These are phyloP conservation scores for Anastrepha ludens DNA, from an alignment of 1,140 invertebrate species.

Conservation along the genomic window DNA sequence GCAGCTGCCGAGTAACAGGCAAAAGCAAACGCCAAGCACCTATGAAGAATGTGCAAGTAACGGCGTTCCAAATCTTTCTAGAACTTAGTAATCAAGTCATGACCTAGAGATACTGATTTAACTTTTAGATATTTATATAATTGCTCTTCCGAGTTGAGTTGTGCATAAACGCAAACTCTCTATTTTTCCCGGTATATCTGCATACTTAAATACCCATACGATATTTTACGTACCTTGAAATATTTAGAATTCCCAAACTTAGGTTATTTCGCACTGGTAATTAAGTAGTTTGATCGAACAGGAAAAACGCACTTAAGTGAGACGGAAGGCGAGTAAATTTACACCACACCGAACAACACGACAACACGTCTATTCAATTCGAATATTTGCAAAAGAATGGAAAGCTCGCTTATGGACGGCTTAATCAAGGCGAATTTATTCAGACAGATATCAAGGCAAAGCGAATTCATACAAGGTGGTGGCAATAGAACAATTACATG, in stretches of 20 bases:
- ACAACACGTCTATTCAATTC: background rate
- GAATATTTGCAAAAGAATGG: conserved; percentile 38
- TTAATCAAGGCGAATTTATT: too few species aligned
- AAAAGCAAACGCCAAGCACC: background rate
- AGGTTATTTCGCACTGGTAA: background rate
- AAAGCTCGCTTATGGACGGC: background rate
- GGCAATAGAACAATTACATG: too few species aligned
- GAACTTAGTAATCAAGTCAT: background rate
- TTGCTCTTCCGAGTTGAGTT: too few species aligned
- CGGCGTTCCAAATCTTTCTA: background rate
- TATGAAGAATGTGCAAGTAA: background rate
- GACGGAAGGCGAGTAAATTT: conserved; percentile 5
- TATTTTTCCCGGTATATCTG: too few species aligned
- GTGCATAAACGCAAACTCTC: too few species aligned
- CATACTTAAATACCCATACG: too few species aligned
- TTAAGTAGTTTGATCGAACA: background rate
- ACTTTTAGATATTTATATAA: too few species aligned
- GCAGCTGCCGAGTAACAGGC: background rate
- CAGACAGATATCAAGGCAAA: too few species aligned
- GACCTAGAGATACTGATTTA: background rate
- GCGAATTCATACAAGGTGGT: too few species aligned
- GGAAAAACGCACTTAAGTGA: conserved; percentile 10
- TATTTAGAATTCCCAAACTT: background rate
- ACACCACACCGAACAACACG: conserved; percentile 5
- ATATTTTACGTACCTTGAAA: background rate